A percentile compares a stretch with the other conserved stretches of the same genome.
phyloP scores from a whole-genome alignment of 2,888 invertebrate genomes.

The Temnothorax unifasciatus region DNA sequence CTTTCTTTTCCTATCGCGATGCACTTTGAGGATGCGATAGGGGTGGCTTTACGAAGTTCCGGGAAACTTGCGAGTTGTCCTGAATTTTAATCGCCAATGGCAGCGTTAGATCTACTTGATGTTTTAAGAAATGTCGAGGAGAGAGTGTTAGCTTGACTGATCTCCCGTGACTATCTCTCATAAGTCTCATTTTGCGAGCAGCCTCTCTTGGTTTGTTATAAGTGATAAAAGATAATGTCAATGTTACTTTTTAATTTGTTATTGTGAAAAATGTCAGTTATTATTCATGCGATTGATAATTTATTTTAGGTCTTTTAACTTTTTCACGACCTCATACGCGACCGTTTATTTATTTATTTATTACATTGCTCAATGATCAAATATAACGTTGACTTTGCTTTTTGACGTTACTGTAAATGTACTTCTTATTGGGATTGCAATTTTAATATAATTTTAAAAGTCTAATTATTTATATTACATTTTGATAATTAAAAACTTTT shows the following conservation, averaged over 20 bases:
- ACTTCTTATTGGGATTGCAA: not conserved
- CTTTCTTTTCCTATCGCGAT: not conserved
- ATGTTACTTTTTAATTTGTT: not conserved
- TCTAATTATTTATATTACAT: not conserved
- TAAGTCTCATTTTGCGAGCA: not conserved
- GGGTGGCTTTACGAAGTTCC: slow-evolving; percentile 27
- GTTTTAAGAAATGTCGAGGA: not conserved
- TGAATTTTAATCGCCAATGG: not conserved
- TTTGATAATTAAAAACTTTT: not conserved
- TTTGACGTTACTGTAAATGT: not conserved
- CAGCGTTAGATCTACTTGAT: not conserved
- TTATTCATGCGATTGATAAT: not conserved
- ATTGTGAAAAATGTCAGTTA: not conserved
- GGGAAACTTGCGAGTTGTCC: slow-evolving; percentile 7
- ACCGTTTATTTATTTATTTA: not conserved
- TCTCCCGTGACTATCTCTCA: not conserved
- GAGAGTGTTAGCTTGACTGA: not conserved
- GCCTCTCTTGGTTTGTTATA: not conserved
- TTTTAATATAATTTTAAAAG: too few species aligned
- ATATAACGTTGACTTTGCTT: not conserved
- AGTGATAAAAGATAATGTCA: not conserved
- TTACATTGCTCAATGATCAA: not conserved
- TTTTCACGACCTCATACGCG: not conserved
- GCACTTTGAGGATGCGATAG: not conserved
- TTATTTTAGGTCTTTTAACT: not conserved